These are phyloP conservation scores for Neogale vison DNA, from an alignment of 2,113 vertebrate genomes.

Conservation along the genomic window DNA sequence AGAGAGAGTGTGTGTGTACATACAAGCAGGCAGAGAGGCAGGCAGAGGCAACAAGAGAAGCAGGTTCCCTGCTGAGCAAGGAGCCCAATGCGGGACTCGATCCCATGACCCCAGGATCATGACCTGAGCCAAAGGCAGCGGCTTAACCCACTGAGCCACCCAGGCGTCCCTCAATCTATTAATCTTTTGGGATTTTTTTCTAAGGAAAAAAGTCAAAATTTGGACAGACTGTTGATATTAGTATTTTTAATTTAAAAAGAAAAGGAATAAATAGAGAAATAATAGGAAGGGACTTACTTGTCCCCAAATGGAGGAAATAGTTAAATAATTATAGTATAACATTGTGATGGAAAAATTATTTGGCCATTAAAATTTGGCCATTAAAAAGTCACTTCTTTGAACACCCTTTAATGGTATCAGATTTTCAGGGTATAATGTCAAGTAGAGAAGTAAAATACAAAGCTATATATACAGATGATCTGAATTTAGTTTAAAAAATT, in stretches of 20 bases:
- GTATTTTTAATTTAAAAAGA: constrained; percentile 19
- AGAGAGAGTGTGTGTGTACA: no score
- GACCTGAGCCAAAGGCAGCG: no score
- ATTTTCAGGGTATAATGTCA: not conserved
- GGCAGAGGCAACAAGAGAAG: no score
- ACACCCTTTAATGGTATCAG: not conserved
- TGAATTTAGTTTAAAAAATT: constrained; percentile 20
- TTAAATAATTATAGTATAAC: constrained; percentile 35
- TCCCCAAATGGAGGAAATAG: constrained; percentile 16
- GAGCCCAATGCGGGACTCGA: no score
- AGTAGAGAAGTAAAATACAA: constrained; percentile 24
- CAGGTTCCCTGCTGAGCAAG: no score
- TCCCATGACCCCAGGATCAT: no score
- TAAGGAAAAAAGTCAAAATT: constrained; percentile 5
- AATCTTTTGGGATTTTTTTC: constrained; percentile 17
- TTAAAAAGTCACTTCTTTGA: constrained; percentile 44
- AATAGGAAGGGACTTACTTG: constrained; percentile 28
- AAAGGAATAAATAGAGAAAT: not conserved
- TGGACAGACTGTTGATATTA: constrained; percentile 22
- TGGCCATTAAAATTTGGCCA: not conserved
- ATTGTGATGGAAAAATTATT: not conserved
- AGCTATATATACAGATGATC: not conserved
- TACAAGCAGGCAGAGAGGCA: no score
- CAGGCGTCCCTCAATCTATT: not conserved
- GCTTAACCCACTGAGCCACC: no score